These are phyloP conservation scores for Malurus splendens DNA, from an alignment of 2,797 vertebrate genomes.

Conservation along the genomic window DNA sequence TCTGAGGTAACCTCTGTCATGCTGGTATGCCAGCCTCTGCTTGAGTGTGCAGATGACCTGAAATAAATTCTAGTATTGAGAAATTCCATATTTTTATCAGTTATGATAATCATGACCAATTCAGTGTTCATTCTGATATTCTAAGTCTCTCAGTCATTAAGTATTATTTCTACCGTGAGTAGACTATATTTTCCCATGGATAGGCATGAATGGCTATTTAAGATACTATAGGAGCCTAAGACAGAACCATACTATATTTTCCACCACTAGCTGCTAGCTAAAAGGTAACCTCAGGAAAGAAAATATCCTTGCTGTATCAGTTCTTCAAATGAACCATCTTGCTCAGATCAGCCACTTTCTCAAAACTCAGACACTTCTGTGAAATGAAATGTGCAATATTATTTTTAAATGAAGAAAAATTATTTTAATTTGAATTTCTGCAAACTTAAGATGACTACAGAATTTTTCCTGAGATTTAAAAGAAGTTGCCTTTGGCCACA, in stretches of 20 bases:
- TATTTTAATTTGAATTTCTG: background rate
- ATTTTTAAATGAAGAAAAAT: background rate
- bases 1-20: background rate
- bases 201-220: background rate
- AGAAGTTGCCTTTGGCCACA: background rate
- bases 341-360: background rate
- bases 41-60: background rate
- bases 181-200: background rate
- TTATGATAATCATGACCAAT: background rate
- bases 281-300: background rate
- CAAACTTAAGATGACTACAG: background rate
- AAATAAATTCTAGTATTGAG: background rate
- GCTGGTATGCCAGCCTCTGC: background rate
- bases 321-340: background rate
- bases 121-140: background rate
- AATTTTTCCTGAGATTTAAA: background rate
- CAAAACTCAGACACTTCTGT: background rate
- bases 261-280: background rate
- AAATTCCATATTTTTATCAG: background rate
- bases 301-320: background rate
- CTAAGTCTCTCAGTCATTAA: background rate
- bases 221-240: background rate
- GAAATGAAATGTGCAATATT: background rate
- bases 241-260: background rate
- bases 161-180: background rate